Conservation (phyloP, 2,797 vertebrate genomes). For the Aldrovandia affinis region DNA sequence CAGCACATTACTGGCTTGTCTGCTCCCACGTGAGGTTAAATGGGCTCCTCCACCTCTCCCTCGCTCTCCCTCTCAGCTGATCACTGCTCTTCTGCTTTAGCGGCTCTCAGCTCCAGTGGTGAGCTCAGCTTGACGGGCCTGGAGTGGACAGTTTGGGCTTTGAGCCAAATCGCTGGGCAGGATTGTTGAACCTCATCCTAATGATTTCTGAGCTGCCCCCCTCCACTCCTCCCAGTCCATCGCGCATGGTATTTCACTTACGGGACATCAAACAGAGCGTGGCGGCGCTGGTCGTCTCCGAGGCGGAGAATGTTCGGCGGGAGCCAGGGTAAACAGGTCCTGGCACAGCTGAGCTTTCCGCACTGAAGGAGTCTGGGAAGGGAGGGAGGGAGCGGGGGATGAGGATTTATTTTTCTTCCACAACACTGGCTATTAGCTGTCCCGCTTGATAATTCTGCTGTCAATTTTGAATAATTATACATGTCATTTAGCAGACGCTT, state of each 20-base stretch:
- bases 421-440: too few species aligned
- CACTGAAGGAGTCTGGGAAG: too few species aligned
- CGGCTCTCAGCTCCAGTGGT: neutral
- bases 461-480: too few species aligned
- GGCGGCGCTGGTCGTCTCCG: constrained; percentile 64
- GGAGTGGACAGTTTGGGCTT: neutral
- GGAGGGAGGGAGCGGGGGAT: too few species aligned
- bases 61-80: neutral
- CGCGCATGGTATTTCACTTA: constrained; percentile 68
- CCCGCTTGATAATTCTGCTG: neutral
- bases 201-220: constrained; percentile 41
- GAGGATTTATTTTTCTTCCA: too few species aligned
- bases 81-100: neutral
- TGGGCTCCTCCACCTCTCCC: neutral
- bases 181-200: constrained; percentile 30
- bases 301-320: constrained; percentile 49
- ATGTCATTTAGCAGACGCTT: too few species aligned
- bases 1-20: too few species aligned
- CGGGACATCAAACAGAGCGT: constrained; percentile 64
- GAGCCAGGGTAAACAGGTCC: constrained; percentile 68
- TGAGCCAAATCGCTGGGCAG: neutral
- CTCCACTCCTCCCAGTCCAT: constrained; percentile 47
- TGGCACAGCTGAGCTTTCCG: neutral
- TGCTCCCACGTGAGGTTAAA: too few species aligned
- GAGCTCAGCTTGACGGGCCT: neutral